Evolutionary conservation across 2,888 invertebrate species (phyloP), one percentile per base, ranked within the genome.

Genomic region (Athalia cordata): DNA sequence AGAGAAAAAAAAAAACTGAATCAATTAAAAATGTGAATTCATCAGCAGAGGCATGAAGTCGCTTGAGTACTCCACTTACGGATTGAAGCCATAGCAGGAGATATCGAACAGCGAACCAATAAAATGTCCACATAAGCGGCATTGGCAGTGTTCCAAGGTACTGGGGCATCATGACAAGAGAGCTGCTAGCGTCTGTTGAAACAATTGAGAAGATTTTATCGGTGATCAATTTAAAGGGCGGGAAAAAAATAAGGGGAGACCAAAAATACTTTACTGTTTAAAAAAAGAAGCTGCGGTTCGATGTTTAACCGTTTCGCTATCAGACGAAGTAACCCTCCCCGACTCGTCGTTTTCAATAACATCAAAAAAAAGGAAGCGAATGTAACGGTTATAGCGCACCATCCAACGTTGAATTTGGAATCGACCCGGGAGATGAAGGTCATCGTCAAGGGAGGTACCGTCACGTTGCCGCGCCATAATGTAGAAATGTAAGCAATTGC

Each of bases 61-160:
- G 52, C 43, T 29, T 3, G 15, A 55, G n/a, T 7, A 7, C 45
- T 6, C 15, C 43, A 59, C 72, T 59, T 59, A 72, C 72, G 29
- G 72, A 72, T 59, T 59, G 57, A 3, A 72, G 59, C 72, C 59
- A 72, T 4, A 72, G 72, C 9, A 72, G 57, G 6, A 47, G 8
- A 11, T 72, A 72, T 72, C 72, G 57, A n/a, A 57, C 45, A 13
- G 59, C 72, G 7, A 72, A 72, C 72, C 72, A 72, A 72, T 72
- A 72, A 72, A 59, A 72, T 47, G 72, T 72, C 72, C 72, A 72
- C 72, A 72, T 72, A 72, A 72, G 59, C 11, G 72, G 59, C 47
- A 72, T 47, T 11, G 72, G 72, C 59, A 72, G 47, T 7, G 72
- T 72, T 45, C 72, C 72, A 72, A 72, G 52, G 13, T 45, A 59